These are phyloP conservation scores for Drosophila borealis DNA, from an alignment of 2,888 invertebrate genomes.

Conservation along the genomic window DNA sequence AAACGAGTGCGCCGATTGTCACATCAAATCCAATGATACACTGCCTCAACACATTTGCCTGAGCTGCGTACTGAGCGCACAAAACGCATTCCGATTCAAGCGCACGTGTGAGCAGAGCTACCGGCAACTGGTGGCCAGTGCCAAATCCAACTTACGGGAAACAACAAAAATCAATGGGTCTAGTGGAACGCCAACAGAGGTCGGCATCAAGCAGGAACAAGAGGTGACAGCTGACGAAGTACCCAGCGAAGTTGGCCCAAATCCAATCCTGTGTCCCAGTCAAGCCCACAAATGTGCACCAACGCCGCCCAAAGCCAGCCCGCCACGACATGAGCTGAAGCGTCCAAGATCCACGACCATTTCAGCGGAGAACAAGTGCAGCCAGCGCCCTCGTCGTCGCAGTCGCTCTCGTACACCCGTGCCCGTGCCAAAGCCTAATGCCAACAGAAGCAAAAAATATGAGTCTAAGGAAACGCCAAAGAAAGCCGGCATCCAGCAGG, in stretches of 20 bases:
- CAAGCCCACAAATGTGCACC: too few relatives aligned
- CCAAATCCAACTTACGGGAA: not conserved
- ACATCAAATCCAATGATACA: conserved; percentile 27
- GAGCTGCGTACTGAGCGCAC: conserved; percentile 35
- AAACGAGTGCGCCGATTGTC: conserved; percentile 40
- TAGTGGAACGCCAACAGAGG: not conserved
- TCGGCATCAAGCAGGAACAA: not conserved
- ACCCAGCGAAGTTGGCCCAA: too few relatives aligned
- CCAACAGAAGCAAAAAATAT: too few relatives aligned
- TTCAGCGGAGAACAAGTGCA: too few relatives aligned
- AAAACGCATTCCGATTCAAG: conserved; percentile 45
- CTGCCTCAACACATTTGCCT: conserved; percentile 45
- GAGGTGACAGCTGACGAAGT: not conserved
- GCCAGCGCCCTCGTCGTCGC: too few relatives aligned
- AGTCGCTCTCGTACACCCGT: too few relatives aligned
- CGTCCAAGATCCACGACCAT: too few relatives aligned
- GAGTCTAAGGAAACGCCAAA: too few relatives aligned
- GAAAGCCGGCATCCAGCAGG: not conserved
- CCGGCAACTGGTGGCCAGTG: conserved; percentile 3
- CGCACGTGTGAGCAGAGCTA: conserved; percentile 42
- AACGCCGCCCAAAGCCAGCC: too few relatives aligned
- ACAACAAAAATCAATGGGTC: not conserved
- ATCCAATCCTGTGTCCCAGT: too few relatives aligned
- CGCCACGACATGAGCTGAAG: too few relatives aligned
- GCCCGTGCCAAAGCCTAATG: too few relatives aligned